Evolutionary conservation across 2,113 vertebrate species (phyloP), one percentile per base, ranked within the genome.

Genomic region (Gymnorhina tibicen): DNA sequence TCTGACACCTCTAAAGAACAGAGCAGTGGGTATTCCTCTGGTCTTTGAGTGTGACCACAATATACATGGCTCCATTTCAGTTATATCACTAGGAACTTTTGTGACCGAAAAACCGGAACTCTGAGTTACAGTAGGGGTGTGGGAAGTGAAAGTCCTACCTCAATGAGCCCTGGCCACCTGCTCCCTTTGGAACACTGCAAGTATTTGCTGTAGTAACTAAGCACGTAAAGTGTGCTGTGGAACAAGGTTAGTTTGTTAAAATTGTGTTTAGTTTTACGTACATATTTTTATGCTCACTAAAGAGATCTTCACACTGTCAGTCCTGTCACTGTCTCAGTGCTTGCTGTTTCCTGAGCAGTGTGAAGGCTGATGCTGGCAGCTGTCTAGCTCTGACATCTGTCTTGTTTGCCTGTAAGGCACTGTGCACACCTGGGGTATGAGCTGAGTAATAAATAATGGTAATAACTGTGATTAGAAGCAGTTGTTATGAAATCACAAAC

Each of bases 401-500:
- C 59, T 60, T 26, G 28, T 64, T 77, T 93, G 58, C 46, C 72
- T 58, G 20, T n/a, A 27, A 80, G 88, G 49, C 75, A 73, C 30
- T 1, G 0, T 18, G 35, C 74, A 66, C 62, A 86, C 72, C 67
- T 92, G 63, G 46, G n/a, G 16, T 52, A 30, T 33, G 50, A 93
- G 56, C 63, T 0, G 7, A 28, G 50, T 42, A 69, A 69, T 85
- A 87, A 89, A 75, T 83, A 91, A 76, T 39, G 63, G 30, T 70
- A 91, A 89, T 85, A 86, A 79, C 87, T 67, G 52, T 77, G 75
- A 69, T 83, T 90, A 86, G 67, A 62, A 92, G 39, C 86, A 85
- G 62, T 85, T 66, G 42, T 62, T 70, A 76, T 5, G 10, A 77
- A 83, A 69, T 80, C 62, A 58, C 32, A 79, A 68, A 85, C n/a